Conservation (phyloP, 1,140 invertebrate species). For the Pogonognathellus flavescens region DNA sequence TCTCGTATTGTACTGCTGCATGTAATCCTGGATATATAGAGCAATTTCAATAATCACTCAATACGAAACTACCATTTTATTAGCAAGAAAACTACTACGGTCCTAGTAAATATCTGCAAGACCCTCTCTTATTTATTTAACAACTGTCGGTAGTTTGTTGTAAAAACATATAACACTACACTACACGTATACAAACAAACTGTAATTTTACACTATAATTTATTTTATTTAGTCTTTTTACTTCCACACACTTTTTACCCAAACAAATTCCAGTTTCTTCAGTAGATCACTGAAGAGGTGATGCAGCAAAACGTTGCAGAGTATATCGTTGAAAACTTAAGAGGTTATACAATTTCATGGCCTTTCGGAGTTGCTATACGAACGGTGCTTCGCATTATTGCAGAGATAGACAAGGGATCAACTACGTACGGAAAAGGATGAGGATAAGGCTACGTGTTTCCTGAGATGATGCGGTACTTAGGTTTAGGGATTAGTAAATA, state of each 20-base stretch:
- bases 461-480: not conserved
- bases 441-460: not conserved
- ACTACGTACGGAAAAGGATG: not conserved
- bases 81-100: not conserved
- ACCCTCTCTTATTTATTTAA: not conserved
- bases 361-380: too few relatives aligned
- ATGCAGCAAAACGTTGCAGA: too few relatives aligned
- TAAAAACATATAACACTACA: not conserved
- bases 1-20: conserved; percentile 1
- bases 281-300: too few relatives aligned
- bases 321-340: too few relatives aligned
- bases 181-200: too few relatives aligned
- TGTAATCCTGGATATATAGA: not conserved
- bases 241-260: too few relatives aligned
- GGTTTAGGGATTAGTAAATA: conserved; percentile 5
- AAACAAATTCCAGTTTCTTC: too few relatives aligned
- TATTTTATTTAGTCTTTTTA: too few relatives aligned
- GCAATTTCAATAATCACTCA: conserved; percentile 32
- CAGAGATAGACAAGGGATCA: not conserved
- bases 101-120: not conserved
- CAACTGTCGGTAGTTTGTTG: not conserved
- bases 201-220: too few relatives aligned
- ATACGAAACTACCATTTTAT: not conserved
- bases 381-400: too few relatives aligned
- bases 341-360: too few relatives aligned